Conservation (phyloP, 2,797 vertebrate genomes). For the Trematomus bernacchii region DNA sequence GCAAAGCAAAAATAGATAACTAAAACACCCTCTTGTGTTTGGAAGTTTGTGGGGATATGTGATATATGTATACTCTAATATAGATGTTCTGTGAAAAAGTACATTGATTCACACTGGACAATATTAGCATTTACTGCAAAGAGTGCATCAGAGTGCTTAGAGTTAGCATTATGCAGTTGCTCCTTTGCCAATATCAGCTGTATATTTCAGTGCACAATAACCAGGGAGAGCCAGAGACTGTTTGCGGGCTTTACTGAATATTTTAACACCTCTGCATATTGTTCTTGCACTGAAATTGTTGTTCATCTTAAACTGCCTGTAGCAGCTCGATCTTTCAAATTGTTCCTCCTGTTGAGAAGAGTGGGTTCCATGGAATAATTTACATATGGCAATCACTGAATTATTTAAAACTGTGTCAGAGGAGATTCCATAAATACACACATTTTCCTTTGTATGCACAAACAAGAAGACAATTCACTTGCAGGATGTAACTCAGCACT, state of each 20-base stretch:
- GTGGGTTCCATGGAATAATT: constrained; percentile 57
- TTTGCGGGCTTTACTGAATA: constrained; percentile 78
- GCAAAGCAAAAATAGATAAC: constrained; percentile 67
- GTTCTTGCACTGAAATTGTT: constrained; percentile 74
- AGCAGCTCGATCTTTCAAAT: constrained; percentile 75
- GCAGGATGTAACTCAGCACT: constrained; percentile 35
- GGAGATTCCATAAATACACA: constrained; percentile 51
- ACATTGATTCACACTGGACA: constrained; percentile 33
- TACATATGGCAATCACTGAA: constrained; percentile 72
- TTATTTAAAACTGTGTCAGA: constrained; percentile 71
- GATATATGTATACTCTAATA: not conserved
- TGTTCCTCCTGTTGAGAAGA: constrained; percentile 62
- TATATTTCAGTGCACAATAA: constrained; percentile 77
- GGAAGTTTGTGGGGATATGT: constrained; percentile 28
- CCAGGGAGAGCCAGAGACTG: constrained; percentile 59
- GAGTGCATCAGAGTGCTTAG: constrained; percentile 23
- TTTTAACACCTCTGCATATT: constrained; percentile 83
- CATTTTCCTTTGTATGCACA: constrained; percentile 47
- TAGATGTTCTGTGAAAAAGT: constrained; percentile 27
- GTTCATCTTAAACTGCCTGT: constrained; percentile 73
- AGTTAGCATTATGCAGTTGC: constrained; percentile 31
- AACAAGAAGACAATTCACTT: constrained; percentile 19
- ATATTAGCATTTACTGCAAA: constrained; percentile 50
- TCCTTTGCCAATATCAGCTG: constrained; percentile 59
- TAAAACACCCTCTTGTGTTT: constrained; percentile 42